Evolutionary conservation across 2,113 vertebrate species (phyloP), one percentile per base, ranked within the genome.

Genomic region (Andinoacara biseriatus): DNA sequence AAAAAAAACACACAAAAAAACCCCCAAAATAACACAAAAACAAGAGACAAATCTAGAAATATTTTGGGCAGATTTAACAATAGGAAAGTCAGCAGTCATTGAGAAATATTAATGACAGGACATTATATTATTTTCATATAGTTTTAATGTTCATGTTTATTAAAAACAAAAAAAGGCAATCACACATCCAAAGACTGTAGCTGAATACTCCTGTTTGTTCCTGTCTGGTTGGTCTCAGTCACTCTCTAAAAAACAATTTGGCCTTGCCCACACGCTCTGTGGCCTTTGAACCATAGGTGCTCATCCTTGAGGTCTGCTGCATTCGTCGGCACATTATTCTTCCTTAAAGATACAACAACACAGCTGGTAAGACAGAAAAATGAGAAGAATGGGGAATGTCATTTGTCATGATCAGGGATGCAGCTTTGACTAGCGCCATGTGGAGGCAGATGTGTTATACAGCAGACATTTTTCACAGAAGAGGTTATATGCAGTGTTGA

Each of bases 331-430:
- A 77, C 88, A 94, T 92, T 90, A 84, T 84, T 93, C 86, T 93
- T 91, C 84, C 82, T 88, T 92, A 90, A 89, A 90, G 72, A 83
- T 61, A 74, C 31, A 65, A 82, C 90, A 89, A 65, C 59, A 75
- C 38, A 46, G 72, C 54, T 65, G 80, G 58, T 65, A 14, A 57
- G 33, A 75, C 18, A 60, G 17, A 57, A 83, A 87, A 82, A 84
- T 67, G 61, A 82, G 54, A 67, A 58, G 40, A 77, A 24, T 22
- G 13, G 31, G 20, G 60, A 26, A 29, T 8, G 58, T 69, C 61
- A 84, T 94, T 88, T 86, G 87, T 93, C 93, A 92, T 69, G 74
- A 91, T 93, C 88, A 89, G 58, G 40, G 58, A 62, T 76, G 46
- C 58, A 63, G 85, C 83, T 88, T 88, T 86, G 86, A 87, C 87